A percentile compares a stretch with the other conserved stretches of the same genome.
Conservation (phyloP, 1,140 invertebrate species). For the Eumeta japonica region DNA sequence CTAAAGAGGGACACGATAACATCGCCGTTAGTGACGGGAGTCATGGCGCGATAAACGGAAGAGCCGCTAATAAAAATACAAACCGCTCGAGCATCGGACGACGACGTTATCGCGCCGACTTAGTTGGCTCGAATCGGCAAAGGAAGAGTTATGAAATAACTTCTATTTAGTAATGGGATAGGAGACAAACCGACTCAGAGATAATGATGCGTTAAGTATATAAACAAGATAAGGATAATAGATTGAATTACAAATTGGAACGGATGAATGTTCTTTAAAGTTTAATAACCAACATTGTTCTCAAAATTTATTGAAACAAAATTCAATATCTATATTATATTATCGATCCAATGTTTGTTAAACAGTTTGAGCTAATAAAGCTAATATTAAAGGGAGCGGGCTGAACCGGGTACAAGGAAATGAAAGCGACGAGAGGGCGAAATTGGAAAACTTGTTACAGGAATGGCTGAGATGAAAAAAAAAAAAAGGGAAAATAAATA, state of each 20-base stretch:
- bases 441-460: slow-evolving; percentile 58
- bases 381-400: slow-evolving; percentile 47
- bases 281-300: too few species aligned
- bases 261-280: too few species aligned
- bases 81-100: slow-evolving; percentile 41
- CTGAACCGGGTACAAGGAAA: slow-evolving; percentile 41
- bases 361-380: slow-evolving; percentile 55
- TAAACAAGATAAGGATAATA: too few species aligned
- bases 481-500: slow-evolving; percentile 52
- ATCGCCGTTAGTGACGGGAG: slow-evolving; percentile 29
- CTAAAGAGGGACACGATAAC: slow-evolving; percentile 32
- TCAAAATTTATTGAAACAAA: too few species aligned
- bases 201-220: too few species aligned
- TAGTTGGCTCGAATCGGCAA: slow-evolving; percentile 45
- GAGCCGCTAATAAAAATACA: slow-evolving; percentile 36
- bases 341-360: slow-evolving; percentile 51
- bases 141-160: slow-evolving; percentile 47
- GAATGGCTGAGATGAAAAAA: slow-evolving; percentile 52
- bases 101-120: slow-evolving; percentile 39
- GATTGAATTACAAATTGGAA: too few species aligned
- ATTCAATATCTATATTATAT: slow-evolving; percentile 40
- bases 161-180: too few species aligned
- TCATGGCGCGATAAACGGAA: slow-evolving; percentile 36
- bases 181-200: slow-evolving; percentile 38
- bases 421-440: slow-evolving; percentile 53